Evolutionary conservation across 2,797 vertebrate genomes (phyloP), one percentile per base, ranked within the genome.

Genomic region (Nasua narica): DNA sequence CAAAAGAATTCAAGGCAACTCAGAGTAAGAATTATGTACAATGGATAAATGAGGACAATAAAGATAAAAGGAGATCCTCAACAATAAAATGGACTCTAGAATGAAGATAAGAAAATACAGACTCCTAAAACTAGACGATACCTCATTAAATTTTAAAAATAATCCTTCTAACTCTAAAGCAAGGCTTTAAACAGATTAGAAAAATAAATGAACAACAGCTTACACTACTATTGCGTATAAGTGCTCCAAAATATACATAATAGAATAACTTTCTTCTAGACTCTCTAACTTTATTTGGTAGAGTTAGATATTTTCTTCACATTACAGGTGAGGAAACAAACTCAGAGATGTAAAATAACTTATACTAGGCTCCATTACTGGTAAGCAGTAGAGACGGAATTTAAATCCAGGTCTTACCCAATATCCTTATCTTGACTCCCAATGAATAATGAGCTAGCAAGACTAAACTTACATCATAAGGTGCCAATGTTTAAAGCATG

Each of bases 121-220:
- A 94, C 32, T n/a, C 8, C 58, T 69, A 87, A 79, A 35, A 89
- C 46, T 96, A 58, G 18, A 82, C 58, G 76, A 82, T 35, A 89
- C 7, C 7, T 70, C 35, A 85, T 56, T 29, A 84, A 83, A 90
- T 77, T 95, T 89, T 82, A 12, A 65, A 90, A 89, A 76, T 87
- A 86, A 87, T 46, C 58, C 50, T 90, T 84, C 56, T 91, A 92
- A 74, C 16, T 29, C 9, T 15, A 83, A 87, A 27, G 62, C 11
- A 93, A 96, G n/a, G 25, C 83, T 91, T 77, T 52, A 81, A 91
- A 93, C 13, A 94, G 29, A 67, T 54, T 85, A 95, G 74, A 93
- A 97, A 91, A 37, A 21, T 65, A 90, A 77, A 37, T 50, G 25
- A 90, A 6, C 76, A 87, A 90, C 27, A 50, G 29, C 46, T 94